These are phyloP conservation scores for Acropora yongei DNA, from an alignment of 64 coral and sea anemone genomes.

Conservation along the genomic window DNA sequence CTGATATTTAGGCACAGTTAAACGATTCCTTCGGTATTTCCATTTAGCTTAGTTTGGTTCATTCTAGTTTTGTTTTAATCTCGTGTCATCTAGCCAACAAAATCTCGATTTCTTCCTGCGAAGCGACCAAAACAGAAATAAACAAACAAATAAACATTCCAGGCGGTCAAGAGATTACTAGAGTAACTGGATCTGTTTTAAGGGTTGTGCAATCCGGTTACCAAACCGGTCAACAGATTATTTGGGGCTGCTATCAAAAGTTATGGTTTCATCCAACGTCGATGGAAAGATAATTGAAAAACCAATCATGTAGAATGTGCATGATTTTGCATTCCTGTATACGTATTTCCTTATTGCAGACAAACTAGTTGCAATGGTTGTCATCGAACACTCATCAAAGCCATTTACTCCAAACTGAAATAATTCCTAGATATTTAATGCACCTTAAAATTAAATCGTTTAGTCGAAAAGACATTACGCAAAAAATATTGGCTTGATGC, in stretches of 20 bases:
- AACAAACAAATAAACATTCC: background rate
- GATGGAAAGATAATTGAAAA: background rate
- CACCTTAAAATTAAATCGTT: too few relatives aligned
- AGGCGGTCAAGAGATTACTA: background rate
- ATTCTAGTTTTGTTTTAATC: too few relatives aligned
- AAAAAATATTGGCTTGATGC: too few relatives aligned
- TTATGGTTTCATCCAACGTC: background rate
- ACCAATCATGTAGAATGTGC: background rate
- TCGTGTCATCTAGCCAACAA: background rate
- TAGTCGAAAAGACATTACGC: too few relatives aligned
- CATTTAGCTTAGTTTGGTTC: too few relatives aligned
- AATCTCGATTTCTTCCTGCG: background rate
- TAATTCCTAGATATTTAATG: too few relatives aligned
- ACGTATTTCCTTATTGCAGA: background rate
- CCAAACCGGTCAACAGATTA: too few relatives aligned
- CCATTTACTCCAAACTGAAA: too few relatives aligned
- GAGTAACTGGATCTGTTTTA: background rate
- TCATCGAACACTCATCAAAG: too few relatives aligned
- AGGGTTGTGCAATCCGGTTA: background rate
- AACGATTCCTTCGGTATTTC: too few relatives aligned
- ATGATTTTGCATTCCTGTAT: background rate
- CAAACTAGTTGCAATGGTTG: background rate
- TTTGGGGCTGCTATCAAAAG: background rate
- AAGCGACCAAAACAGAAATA: background rate
- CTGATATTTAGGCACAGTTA: too few relatives aligned